Evolutionary conservation across 2,113 vertebrate genomes (phyloP), one percentile per base, ranked within the genome.

Genomic region (Dromiciops gliroides): DNA sequence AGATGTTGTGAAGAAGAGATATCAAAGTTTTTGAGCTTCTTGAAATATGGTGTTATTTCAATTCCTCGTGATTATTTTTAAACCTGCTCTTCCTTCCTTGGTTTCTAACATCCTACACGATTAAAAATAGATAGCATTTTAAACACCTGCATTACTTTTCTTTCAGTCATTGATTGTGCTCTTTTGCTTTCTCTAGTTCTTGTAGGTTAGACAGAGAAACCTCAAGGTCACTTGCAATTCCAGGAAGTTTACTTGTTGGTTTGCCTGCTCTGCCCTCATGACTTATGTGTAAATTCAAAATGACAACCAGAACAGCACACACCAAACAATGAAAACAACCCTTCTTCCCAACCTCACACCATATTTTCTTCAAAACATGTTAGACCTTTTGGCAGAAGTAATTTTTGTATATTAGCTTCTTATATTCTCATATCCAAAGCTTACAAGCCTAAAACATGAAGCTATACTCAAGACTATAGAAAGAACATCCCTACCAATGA

Each of bases 41-140:
- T 96, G 95, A 96, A 94, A 94, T 91, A 94, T 9, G 83, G 49
- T 93, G 51, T 48, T 50, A 48, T 2, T 6, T 50, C 3, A 90
- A 90, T 44, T 5, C 48, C 90, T 50, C 28, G 31, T n/a, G 53
- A 50, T 96, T 97, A 97, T 97, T 97, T 97, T 96, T 94, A 96
- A 97, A 93, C 19, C 56, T 89, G 94, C 51, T 51, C 95, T 97
- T 96, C 95, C 95, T 97, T 97, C 94, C 97, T 95, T 92, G 92
- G 95, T 96, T 97, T 96, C 95, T 93, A 51, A 89, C 95, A 95
- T 97, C 94, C 1, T 75, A 96, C 93, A 93, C 97, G 98, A 97
- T 98, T 97, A 95, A 95, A 97, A 94, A 97, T 97, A 96, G 93
- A 95, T 92, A 89, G 93, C 48, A 52, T 94, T 95, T 95, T 95